Evolutionary conservation across 2,888 invertebrate genomes (phyloP).

Genomic region (Cerastis leucographa): DNA sequence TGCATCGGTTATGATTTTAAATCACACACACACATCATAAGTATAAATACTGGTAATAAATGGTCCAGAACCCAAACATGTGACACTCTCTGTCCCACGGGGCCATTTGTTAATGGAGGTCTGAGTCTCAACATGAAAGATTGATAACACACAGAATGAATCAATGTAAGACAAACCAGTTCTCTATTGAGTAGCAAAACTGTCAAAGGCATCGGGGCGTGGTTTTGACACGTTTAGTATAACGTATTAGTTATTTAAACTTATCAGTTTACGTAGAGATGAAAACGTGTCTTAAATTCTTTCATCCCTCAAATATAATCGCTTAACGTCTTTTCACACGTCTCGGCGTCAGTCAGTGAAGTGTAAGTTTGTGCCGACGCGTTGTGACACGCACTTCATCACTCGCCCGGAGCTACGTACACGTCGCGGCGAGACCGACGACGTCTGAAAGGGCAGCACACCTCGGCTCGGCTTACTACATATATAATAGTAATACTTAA

Average conservation of each 20-base stretch:
- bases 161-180: background rate
- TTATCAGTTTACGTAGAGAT: no score
- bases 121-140: background rate
- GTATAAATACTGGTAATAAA: slow-evolving; percentile 1
- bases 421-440: background rate
- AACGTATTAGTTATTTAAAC: background rate
- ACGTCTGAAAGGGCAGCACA: background rate
- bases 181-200: no score
- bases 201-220: background rate
- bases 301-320: background rate
- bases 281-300: no score
- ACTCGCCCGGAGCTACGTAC: background rate
- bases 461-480: background rate
- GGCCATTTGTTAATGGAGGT: background rate
- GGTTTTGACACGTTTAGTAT: no score
- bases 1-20: no score
- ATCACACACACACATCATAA: no score
- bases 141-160: background rate
- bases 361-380: background rate
- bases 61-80: background rate
- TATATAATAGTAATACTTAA: background rate
- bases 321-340: slow-evolving; percentile 1
- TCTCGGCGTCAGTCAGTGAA: background rate
- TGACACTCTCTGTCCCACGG: background rate
- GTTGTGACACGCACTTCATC: background rate